Base-by-base conservation (phyloP, 2,888 invertebrate species). In the Eristalis pertinax region DNA sequence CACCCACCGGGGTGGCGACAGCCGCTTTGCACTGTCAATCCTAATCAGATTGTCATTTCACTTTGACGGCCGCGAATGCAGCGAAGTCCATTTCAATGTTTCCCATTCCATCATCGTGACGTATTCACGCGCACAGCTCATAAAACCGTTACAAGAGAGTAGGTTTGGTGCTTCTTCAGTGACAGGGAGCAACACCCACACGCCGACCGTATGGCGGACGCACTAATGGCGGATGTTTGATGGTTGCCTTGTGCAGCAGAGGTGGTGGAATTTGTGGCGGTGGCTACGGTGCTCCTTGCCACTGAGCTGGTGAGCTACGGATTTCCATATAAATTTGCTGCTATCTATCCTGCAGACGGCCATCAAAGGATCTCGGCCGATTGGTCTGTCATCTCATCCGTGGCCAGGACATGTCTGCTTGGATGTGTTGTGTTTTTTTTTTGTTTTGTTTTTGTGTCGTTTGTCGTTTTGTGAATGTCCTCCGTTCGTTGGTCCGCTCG, bases 321-420 rank as follows among this genome's bases (percentile, higher is more conserved):
- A 87, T 87, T 87, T 87, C 84, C 87, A 87, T 87, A 87, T 84
- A 87, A 84, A 87, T 83, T 80, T 60, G 64, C 76, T 68, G 72
- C 60, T 73, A 84, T 83, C 76, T 73, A 80, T 84, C 76, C 84
- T 62, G 58, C 60, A 72, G 75, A 72, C 65, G 73, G 69, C 84
- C 50, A 84, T 87, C 87, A 87, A 84, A 80, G 79, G 84, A 87
- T 76, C 87, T 87, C 87, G 87, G 87, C 87, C 87, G 87, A 87
- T 87, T 87, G 87, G 87, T 84, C 87, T 60, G 80, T 87, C 87
- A 87, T 87, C 78, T 87, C 87, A 87, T 80, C 87, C 87, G 84
- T 84, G 79, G 84, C 83, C 68, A 76, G 79, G 77, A 78, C 26
- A 58, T 82, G 86, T 72, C 68, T 62, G 68, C 50, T 50, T 50